Evolutionary conservation across 2,888 invertebrate genomes (phyloP).

Genomic region (Cremastinae sp.): DNA sequence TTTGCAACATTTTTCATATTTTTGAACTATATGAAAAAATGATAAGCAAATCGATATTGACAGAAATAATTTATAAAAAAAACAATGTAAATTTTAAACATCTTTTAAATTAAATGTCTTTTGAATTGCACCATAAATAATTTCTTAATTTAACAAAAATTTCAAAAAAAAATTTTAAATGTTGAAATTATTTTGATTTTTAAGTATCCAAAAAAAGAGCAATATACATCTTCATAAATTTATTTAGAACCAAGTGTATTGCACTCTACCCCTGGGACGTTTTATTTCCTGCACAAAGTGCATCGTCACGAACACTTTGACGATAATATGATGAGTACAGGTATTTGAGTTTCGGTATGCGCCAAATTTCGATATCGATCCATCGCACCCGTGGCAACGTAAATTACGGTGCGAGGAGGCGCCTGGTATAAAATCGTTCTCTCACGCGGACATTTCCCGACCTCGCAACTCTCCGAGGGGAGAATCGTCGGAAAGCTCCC

Average conservation of each 20-base stretch:
- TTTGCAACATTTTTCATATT: not conserved
- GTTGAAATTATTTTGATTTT: too few species aligned
- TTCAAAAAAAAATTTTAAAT: too few species aligned
- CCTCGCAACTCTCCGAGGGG: not conserved
- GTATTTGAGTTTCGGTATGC: slow-evolving; percentile 31
- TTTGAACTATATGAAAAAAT: not conserved
- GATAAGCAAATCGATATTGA: not conserved
- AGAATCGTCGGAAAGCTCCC: slow-evolving; percentile 36
- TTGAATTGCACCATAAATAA: too few species aligned
- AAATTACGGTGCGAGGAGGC: slow-evolving; percentile 56
- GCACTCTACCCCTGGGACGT: too few species aligned
- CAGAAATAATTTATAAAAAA: not conserved
- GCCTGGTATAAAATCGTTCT: slow-evolving; percentile 40
- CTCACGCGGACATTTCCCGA: slow-evolving; percentile 1
- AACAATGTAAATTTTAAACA: not conserved
- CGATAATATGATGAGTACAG: not conserved
- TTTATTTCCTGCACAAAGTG: too few species aligned
- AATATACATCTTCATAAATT: too few species aligned
- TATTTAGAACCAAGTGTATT: too few species aligned
- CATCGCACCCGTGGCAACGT: slow-evolving; percentile 69
- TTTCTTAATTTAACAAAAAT: too few species aligned
- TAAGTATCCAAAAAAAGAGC: too few species aligned
- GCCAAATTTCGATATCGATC: slow-evolving; percentile 61
- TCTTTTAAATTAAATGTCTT: not conserved
- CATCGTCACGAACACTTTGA: not conserved